Conservation (phyloP, 2,888 invertebrate species). For the Drosophila austrosaltans region DNA sequence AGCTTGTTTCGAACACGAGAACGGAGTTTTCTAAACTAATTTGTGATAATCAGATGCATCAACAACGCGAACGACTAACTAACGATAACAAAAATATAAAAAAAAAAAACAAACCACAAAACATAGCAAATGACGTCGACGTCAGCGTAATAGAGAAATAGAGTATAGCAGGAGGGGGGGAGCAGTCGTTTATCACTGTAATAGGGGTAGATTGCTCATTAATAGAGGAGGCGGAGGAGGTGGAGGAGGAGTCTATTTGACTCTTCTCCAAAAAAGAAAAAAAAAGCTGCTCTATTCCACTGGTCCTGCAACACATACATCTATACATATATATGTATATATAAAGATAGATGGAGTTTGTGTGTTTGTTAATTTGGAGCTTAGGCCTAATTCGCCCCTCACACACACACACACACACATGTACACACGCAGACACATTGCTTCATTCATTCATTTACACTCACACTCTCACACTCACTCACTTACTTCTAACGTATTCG, state of each 20-base stretch:
- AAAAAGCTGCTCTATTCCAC: too few species aligned
- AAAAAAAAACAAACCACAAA: constrained; percentile 48
- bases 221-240: constrained; percentile 25
- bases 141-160: constrained; percentile 75
- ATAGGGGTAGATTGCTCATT: constrained; percentile 67
- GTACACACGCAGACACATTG: background rate
- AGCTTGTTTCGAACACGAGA: constrained; percentile 79
- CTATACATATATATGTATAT: too few species aligned
- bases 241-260: background rate
- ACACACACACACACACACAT: constrained; percentile 18
- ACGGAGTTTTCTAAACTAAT: constrained; percentile 82
- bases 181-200: constrained; percentile 38
- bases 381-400: constrained; percentile 12
- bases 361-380: constrained; percentile 4
- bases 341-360: background rate
- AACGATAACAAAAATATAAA: constrained; percentile 63
- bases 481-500: constrained; percentile 18
- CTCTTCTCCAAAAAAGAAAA: background rate
- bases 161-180: constrained; percentile 33
- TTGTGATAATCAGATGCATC: constrained; percentile 77
- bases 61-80: constrained; percentile 58
- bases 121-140: constrained; percentile 55
- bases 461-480: constrained; percentile 25
- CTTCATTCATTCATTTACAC: background rate
- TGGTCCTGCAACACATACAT: too few species aligned